Percentiles rank a stretch among this genome's conserved stretches.
Conservation (phyloP, 1,140 invertebrate species). For the Cydia fagiglandana region DNA sequence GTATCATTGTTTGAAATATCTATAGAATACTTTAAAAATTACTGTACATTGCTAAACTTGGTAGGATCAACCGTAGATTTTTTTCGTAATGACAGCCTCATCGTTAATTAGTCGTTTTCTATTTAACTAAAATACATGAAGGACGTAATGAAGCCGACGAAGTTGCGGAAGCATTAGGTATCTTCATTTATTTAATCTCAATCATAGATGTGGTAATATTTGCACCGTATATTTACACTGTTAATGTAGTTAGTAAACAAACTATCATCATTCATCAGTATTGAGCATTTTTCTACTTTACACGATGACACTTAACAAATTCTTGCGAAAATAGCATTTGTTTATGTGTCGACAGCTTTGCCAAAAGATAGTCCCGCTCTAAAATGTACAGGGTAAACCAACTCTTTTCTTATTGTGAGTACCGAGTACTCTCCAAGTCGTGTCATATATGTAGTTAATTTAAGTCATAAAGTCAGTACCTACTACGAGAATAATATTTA, state of each 20-base stretch:
- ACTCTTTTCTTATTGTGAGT: too few species aligned
- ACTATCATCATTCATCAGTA: background rate
- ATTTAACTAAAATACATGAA: too few species aligned
- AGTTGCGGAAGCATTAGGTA: background rate
- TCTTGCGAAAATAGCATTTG: constrained; percentile 2
- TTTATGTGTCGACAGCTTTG: background rate
- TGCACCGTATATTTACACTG: background rate
- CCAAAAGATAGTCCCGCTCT: background rate
- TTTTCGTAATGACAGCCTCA: too few species aligned
- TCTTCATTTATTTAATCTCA: constrained; percentile 8
- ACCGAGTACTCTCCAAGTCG: background rate
- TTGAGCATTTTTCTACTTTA: background rate
- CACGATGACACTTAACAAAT: background rate
- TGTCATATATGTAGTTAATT: background rate
- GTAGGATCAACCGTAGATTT: too few species aligned
- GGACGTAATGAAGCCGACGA: too few species aligned
- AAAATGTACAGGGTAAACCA: too few species aligned
- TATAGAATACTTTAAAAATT: too few species aligned
- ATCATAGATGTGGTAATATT: background rate
- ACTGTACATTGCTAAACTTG: too few species aligned
- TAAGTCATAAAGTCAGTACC: too few species aligned
- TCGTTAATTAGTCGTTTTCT: too few species aligned
- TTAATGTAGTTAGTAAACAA: constrained; percentile 20
- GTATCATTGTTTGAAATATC: too few species aligned
- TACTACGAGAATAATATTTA: background rate